A percentile compares a stretch with the other conserved stretches of the same genome.
These are phyloP conservation scores for Platypus cylindrus DNA, from an alignment of 2,888 invertebrate genomes.

Conservation along the genomic window DNA sequence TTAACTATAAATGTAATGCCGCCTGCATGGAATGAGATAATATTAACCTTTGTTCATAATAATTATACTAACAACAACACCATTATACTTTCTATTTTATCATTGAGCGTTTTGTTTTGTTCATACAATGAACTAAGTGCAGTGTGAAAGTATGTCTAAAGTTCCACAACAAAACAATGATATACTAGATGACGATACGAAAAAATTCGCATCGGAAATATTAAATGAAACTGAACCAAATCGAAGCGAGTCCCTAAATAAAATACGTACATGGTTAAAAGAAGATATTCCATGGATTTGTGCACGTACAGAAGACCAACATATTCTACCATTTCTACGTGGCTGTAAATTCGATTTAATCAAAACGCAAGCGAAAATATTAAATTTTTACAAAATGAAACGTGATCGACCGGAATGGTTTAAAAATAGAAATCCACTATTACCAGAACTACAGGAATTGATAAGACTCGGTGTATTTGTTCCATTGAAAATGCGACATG, in stretches of 20 bases:
- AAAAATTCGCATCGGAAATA: conserved; percentile 21
- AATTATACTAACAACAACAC: too few relatives aligned
- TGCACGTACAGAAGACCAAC: conserved; percentile 36
- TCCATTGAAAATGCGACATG: conserved; percentile 36
- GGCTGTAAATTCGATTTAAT: conserved; percentile 49
- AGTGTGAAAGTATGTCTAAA: too few relatives aligned
- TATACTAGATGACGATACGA: conserved; percentile 18
- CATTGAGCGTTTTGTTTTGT: too few relatives aligned
- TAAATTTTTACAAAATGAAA: conserved; percentile 44
- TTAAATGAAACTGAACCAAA: conserved; percentile 27
- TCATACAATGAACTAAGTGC: too few relatives aligned
- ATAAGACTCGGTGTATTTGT: conserved; percentile 44
- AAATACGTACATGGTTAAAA: conserved; percentile 33
- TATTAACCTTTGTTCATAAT: too few relatives aligned
- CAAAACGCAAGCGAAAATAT: conserved; percentile 43
- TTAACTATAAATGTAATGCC: too few relatives aligned
- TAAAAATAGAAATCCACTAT: conserved; percentile 42
- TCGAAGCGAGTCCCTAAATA: conserved; percentile 20
- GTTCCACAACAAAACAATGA: too few relatives aligned
- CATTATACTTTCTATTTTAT: too few relatives aligned
- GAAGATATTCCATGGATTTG: conserved; percentile 34
- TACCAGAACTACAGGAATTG: conserved; percentile 44
- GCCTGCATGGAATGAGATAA: too few relatives aligned
- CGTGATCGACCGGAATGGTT: conserved; percentile 48
- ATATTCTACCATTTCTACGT: conserved; percentile 44